Evolutionary conservation across 2,888 invertebrate species (phyloP).

Genomic region (Drosophila macrospina): DNA sequence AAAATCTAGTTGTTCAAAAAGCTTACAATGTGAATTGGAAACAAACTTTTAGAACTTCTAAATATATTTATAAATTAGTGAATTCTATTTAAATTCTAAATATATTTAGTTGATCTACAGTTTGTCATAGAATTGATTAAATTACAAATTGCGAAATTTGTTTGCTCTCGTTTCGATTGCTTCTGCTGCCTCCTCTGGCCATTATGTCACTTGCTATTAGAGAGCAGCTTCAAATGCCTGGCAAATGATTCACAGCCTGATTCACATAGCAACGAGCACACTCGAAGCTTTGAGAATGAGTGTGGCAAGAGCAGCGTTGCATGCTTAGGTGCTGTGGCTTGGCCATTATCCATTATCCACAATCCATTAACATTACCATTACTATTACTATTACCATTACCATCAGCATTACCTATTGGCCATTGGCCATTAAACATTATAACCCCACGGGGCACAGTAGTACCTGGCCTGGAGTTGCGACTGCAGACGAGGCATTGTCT

Average conservation of each 20-base stretch:
- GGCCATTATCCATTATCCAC: conserved; percentile 41
- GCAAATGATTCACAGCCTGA: conserved; percentile 58
- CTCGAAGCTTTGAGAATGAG: not conserved
- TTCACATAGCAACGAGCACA: conserved; percentile 19
- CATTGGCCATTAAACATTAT: conserved; percentile 22
- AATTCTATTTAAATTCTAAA: too few relatives aligned
- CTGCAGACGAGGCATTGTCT: conserved; percentile 48
- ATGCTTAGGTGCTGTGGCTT: conserved; percentile 10
- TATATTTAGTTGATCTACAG: too few relatives aligned
- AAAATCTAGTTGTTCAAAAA: too few relatives aligned
- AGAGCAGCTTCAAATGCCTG: conserved; percentile 38
- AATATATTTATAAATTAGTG: too few relatives aligned
- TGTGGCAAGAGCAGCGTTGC: not conserved
- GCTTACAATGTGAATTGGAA: too few relatives aligned
- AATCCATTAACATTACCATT: conserved; percentile 19
- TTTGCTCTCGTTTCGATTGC: not conserved
- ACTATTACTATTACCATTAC: conserved; percentile 10
- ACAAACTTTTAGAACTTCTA: too few relatives aligned
- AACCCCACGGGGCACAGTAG: conserved; percentile 54
- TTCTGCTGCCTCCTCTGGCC: not conserved
- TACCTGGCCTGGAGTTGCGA: conserved; percentile 27
- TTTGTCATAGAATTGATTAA: too few relatives aligned
- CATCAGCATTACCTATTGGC: conserved; percentile 23
- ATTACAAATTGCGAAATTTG: too few relatives aligned
- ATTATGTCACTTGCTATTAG: conserved; percentile 70